Percentiles rank a stretch among this genome's conserved stretches.
phyloP scores from a whole-genome alignment of 2,797 vertebrate species.

The Pagetopsis macropterus region DNA sequence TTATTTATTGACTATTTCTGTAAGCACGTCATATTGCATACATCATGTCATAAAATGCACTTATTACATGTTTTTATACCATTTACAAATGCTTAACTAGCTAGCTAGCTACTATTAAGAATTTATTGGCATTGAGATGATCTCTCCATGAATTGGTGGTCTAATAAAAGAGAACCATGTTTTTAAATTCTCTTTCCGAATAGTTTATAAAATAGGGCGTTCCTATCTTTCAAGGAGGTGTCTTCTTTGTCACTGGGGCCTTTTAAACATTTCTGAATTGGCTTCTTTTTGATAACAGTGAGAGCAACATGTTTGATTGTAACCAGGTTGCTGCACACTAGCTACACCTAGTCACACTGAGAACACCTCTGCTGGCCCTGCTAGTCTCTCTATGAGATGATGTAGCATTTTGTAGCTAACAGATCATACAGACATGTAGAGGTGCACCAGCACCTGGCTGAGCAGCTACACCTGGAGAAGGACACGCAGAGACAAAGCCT shows the following conservation, averaged over 20 bases:
- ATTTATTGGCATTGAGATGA: slow-evolving; percentile 19
- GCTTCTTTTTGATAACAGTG: slow-evolving; percentile 23
- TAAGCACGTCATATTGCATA: background rate
- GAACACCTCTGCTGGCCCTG: slow-evolving; percentile 16
- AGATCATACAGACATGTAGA: slow-evolving; percentile 33
- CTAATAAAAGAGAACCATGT: slow-evolving; percentile 2
- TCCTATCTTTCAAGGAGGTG: background rate
- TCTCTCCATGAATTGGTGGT: slow-evolving; percentile 12
- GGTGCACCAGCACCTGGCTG: slow-evolving; percentile 42
- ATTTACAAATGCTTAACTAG: background rate
- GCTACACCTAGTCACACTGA: slow-evolving; percentile 22
- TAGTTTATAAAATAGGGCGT: background rate
- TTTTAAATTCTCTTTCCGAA: background rate
- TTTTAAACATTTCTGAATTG: background rate
- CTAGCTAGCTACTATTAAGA: background rate
- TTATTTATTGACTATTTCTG: background rate
- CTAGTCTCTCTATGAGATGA: slow-evolving; percentile 43
- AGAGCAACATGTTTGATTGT: slow-evolving; percentile 24
- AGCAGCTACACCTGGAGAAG: slow-evolving; percentile 57
- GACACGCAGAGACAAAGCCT: slow-evolving; percentile 52
- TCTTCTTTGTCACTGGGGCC: background rate
- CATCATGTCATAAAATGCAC: background rate
- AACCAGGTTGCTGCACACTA: slow-evolving; percentile 29
- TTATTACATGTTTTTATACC: background rate
- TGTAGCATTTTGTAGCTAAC: slow-evolving; percentile 49